These are phyloP conservation scores for Coreoperca whiteheadi DNA, from an alignment of 2,113 vertebrate genomes.

Conservation along the genomic window DNA sequence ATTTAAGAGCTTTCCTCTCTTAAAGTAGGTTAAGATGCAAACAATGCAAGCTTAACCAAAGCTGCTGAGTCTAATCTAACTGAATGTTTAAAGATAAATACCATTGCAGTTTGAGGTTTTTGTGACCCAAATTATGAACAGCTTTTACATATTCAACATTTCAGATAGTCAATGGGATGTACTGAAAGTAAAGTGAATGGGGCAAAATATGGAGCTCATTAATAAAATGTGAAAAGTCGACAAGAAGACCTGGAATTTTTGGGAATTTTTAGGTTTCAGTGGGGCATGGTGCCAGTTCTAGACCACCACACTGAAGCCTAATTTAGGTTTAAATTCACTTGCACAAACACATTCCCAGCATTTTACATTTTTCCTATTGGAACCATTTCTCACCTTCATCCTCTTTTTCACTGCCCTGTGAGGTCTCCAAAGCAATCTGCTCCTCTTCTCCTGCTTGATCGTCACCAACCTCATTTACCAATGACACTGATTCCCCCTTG, in stretches of 20 bases:
- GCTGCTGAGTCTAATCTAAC: slow-evolving; percentile 27
- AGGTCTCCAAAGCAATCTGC: slow-evolving; percentile 33
- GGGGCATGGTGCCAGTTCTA: not conserved
- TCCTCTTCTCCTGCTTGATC: slow-evolving; percentile 49
- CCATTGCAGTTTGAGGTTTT: slow-evolving; percentile 8
- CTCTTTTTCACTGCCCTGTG: slow-evolving; percentile 36
- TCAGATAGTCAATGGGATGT: not conserved
- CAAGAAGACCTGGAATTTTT: not conserved
- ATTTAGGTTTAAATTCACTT: slow-evolving; percentile 6
- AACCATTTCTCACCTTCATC: slow-evolving; percentile 71
- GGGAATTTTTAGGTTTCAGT: not conserved
- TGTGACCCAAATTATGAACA: slow-evolving; percentile 23
- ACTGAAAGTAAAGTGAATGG: not conserved
- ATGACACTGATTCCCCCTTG: slow-evolving; percentile 34
- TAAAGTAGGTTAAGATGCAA: slow-evolving; percentile 52
- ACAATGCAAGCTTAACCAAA: slow-evolving; percentile 53
- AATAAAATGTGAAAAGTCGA: not conserved
- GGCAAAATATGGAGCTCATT: not conserved
- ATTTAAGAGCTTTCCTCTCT: slow-evolving; percentile 25
- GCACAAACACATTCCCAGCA: not conserved
- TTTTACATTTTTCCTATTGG: not conserved
- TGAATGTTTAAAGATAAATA: slow-evolving; percentile 41
- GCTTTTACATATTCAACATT: slow-evolving; percentile 30
- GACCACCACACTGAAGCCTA: not conserved
- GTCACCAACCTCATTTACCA: slow-evolving; percentile 38